A percentile compares a stretch with the other conserved stretches of the same genome.
phyloP scores from a whole-genome alignment of 2,113 vertebrate genomes.

The Carettochelys insculpta region DNA sequence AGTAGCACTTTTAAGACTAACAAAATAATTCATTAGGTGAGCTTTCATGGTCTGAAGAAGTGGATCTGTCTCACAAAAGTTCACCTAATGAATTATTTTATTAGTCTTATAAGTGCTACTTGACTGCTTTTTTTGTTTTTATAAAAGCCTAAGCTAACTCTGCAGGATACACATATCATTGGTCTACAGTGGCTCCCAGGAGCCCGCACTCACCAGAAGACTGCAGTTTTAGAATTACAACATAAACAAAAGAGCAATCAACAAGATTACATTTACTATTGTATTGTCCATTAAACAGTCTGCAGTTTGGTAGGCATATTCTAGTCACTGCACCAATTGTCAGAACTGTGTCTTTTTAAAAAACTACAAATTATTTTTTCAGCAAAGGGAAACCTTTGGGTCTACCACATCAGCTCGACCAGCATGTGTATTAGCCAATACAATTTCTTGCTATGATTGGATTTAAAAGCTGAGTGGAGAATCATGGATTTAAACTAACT shows the following conservation, averaged over 20 bases:
- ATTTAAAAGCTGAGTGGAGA: background rate
- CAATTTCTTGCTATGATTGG: background rate
- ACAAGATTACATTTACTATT: background rate
- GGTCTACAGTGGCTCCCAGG: background rate
- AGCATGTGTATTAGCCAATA: background rate
- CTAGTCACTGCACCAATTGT: background rate
- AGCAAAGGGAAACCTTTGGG: background rate
- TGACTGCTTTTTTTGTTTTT: too few relatives aligned
- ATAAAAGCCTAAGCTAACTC: background rate
- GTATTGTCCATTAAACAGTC: background rate
- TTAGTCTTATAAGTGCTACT: too few relatives aligned
- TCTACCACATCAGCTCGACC: background rate
- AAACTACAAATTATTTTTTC: background rate
- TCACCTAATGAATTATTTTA: too few relatives aligned
- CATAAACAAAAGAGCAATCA: background rate
- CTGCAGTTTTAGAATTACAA: too few relatives aligned
- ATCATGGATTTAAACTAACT: background rate
- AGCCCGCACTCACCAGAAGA: background rate
- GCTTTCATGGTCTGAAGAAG: too few relatives aligned
- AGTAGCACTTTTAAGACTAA: too few relatives aligned
- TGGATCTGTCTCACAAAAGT: too few relatives aligned
- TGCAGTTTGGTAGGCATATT: background rate
- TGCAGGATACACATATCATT: background rate
- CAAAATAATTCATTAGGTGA: too few relatives aligned
- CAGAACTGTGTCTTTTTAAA: too few relatives aligned